A percentile compares a stretch with the other conserved stretches of the same genome.
Evolutionary conservation across 2,797 vertebrate species (phyloP).

Genomic region (Periophthalmus magnuspinnatus): DNA sequence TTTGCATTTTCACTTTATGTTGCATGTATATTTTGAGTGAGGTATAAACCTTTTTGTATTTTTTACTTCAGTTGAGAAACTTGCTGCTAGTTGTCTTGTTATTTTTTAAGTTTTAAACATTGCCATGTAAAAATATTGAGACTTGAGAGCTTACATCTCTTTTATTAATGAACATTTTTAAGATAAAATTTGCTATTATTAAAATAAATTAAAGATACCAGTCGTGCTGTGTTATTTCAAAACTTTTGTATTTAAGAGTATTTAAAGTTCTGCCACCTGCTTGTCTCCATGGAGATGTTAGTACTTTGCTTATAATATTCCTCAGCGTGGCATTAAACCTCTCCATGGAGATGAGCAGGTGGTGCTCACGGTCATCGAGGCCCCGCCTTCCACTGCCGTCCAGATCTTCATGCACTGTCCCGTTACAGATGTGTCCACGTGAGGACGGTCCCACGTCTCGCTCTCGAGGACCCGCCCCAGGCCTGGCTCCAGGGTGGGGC

Average conservation of each 20-base stretch:
- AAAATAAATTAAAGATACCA: constrained; percentile 70
- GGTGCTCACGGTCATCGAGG: too few relatives aligned
- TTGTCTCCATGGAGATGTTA: too few relatives aligned
- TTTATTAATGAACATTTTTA: constrained; percentile 73
- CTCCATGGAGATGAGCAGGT: too few relatives aligned
- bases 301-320: too few relatives aligned
- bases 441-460: too few relatives aligned
- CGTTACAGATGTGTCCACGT: too few relatives aligned
- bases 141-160: constrained; percentile 55
- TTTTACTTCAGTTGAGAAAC: constrained; percentile 42
- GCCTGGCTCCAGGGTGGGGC: too few relatives aligned
- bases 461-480: too few relatives aligned
- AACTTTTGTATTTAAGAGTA: not conserved
- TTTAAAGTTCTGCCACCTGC: too few relatives aligned
- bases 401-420: too few relatives aligned
- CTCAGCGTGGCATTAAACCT: too few relatives aligned
- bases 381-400: too few relatives aligned
- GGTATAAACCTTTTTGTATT: constrained; percentile 37
- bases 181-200: constrained; percentile 69
- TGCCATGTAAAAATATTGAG: constrained; percentile 44
- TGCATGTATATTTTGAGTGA: constrained; percentile 48
- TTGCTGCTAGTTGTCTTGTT: constrained; percentile 59
- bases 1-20: constrained; percentile 35
- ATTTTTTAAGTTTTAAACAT: constrained; percentile 52
- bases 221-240: constrained; percentile 47